phyloP scores from a whole-genome alignment of 2,113 vertebrate genomes.

The Gambusia holbrooki region DNA sequence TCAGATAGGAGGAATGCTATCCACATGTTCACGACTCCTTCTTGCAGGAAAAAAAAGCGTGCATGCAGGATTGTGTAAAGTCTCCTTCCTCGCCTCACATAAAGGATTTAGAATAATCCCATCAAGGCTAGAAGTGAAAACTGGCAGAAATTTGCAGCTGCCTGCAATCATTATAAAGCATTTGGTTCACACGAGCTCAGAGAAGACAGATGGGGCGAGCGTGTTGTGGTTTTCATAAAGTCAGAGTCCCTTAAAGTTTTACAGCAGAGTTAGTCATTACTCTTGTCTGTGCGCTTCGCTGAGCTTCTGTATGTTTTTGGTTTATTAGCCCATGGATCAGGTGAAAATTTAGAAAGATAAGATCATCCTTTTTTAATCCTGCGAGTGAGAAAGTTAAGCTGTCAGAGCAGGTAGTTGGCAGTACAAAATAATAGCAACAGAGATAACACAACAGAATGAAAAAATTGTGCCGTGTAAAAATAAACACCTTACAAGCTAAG shows the following conservation, averaged over 20 bases:
- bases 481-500: too few relatives aligned
- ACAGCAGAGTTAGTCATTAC: slow-evolving; percentile 15
- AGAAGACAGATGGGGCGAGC: slow-evolving; percentile 23
- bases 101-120: slow-evolving; percentile 20
- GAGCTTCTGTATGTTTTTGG: slow-evolving; percentile 27
- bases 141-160: slow-evolving; percentile 30
- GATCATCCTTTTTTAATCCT: too few relatives aligned
- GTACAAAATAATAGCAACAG: too few relatives aligned
- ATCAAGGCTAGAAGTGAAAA: slow-evolving; percentile 6
- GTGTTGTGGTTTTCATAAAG: slow-evolving; percentile 3
- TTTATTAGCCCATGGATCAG: slow-evolving; percentile 45
- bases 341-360: slow-evolving; percentile 22
- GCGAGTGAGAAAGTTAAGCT: too few relatives aligned
- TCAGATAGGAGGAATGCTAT: background rate
- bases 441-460: too few relatives aligned
- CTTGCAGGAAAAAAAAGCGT: background rate
- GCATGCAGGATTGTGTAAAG: background rate
- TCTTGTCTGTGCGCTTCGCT: slow-evolving; percentile 16
- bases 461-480: too few relatives aligned
- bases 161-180: slow-evolving; percentile 22
- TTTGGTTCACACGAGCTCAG: background rate
- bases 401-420: too few relatives aligned
- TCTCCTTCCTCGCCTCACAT: slow-evolving; percentile 4
- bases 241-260: background rate
- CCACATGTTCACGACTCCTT: background rate